Conservation (phyloP, 2,113 vertebrate species). For the Dryoscopus gambensis region DNA sequence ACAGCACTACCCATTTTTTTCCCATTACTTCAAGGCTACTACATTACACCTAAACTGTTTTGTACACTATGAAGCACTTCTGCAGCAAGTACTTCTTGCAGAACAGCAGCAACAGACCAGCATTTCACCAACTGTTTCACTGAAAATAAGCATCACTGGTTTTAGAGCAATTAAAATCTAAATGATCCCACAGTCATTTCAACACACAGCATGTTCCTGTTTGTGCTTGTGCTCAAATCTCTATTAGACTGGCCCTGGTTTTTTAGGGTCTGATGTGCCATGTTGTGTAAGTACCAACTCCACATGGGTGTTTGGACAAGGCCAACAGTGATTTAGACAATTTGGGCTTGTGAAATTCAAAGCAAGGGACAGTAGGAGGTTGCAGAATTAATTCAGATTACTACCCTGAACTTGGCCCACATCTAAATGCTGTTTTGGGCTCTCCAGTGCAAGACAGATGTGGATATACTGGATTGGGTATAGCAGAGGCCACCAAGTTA, state of each 20-base stretch:
- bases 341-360: background rate
- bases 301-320: background rate
- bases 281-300: background rate
- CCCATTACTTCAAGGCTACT: background rate
- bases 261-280: background rate
- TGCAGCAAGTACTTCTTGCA: background rate
- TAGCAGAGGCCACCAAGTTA: background rate
- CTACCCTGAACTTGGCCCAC: background rate
- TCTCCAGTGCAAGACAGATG: background rate
- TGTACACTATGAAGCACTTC: background rate
- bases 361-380: background rate
- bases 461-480: background rate
- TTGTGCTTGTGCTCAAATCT: background rate
- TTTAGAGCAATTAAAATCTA: background rate
- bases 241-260: background rate
- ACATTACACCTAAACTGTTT: background rate
- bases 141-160: background rate
- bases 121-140: background rate
- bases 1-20: background rate
- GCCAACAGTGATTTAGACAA: background rate
- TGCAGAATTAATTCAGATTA: background rate
- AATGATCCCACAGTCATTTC: background rate
- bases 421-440: background rate
- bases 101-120: background rate
- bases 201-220: background rate